Conservation (phyloP, 2,113 vertebrate genomes). For the Thymallus thymallus region DNA sequence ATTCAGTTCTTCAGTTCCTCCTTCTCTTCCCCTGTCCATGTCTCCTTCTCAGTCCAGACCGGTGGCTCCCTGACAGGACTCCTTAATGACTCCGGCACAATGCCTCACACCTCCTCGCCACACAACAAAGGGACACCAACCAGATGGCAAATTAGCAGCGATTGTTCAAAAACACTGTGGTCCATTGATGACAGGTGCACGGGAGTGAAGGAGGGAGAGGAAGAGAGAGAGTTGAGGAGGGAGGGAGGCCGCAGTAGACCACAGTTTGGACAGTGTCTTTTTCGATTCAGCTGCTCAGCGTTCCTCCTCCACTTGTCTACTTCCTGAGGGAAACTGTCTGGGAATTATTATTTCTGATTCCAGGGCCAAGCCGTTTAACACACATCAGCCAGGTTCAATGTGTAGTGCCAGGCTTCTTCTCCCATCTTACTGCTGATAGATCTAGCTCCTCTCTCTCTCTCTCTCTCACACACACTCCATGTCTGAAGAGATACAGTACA, state of each 20-base stretch:
- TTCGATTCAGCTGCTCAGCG: constrained; percentile 39
- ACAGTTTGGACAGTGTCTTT: constrained; percentile 61
- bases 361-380: constrained; percentile 48
- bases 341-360: constrained; percentile 57
- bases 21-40: constrained; percentile 59
- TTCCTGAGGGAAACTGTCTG: constrained; percentile 26
- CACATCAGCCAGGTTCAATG: constrained; percentile 54
- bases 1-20: background rate
- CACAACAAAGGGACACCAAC: constrained; percentile 61
- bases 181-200: constrained; percentile 64
- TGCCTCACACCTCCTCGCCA: constrained; percentile 52
- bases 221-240: constrained; percentile 37
- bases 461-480: background rate
- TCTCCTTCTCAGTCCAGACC: constrained; percentile 4
- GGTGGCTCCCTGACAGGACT: constrained; percentile 63
- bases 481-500: constrained; percentile 55
- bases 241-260: constrained; percentile 4
- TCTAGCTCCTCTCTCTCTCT: background rate
- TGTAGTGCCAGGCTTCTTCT: constrained; percentile 12
- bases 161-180: constrained; percentile 76
- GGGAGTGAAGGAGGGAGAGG: constrained; percentile 27
- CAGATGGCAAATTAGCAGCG: constrained; percentile 78
- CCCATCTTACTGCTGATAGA: background rate
- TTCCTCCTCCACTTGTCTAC: constrained; percentile 36
- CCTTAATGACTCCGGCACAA: constrained; percentile 68